Percentiles rank a stretch among this genome's conserved stretches.
Conservation (phyloP, 1,140 invertebrate species). For the Drosophila auraria region DNA sequence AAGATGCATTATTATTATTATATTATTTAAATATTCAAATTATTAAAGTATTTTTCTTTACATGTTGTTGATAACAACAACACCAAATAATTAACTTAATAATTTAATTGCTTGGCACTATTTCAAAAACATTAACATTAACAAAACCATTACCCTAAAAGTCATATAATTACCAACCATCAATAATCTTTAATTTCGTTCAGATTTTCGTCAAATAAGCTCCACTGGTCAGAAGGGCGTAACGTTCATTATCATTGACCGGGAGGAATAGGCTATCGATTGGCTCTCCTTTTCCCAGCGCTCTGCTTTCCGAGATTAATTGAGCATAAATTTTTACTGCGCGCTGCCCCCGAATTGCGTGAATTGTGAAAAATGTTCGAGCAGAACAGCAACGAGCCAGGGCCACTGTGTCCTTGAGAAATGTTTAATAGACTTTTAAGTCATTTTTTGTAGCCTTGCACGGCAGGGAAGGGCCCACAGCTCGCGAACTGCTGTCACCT, state of each 20-base stretch:
- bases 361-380: conserved; percentile 40
- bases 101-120: background rate
- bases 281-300: conserved; percentile 11
- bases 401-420: conserved; percentile 34
- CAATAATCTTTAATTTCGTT: conserved; percentile 9
- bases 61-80: too few species aligned
- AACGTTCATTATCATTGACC: conserved; percentile 41
- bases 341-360: conserved; percentile 40
- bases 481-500: conserved; percentile 49
- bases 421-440: conserved; percentile 65
- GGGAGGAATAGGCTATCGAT: conserved; percentile 25
- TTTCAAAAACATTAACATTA: background rate
- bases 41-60: background rate
- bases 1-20: background rate
- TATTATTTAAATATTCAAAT: background rate
- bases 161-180: background rate
- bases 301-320: conserved; percentile 55
- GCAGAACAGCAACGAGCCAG: background rate
- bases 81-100: background rate
- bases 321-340: conserved; percentile 65
- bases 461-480: background rate
- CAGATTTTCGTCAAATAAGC: conserved; percentile 15
- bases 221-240: background rate
- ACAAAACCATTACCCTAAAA: background rate
- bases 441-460: conserved; percentile 28